Evolutionary conservation across 1,140 invertebrate species (phyloP).

Genomic region (Drosophila melanica): DNA sequence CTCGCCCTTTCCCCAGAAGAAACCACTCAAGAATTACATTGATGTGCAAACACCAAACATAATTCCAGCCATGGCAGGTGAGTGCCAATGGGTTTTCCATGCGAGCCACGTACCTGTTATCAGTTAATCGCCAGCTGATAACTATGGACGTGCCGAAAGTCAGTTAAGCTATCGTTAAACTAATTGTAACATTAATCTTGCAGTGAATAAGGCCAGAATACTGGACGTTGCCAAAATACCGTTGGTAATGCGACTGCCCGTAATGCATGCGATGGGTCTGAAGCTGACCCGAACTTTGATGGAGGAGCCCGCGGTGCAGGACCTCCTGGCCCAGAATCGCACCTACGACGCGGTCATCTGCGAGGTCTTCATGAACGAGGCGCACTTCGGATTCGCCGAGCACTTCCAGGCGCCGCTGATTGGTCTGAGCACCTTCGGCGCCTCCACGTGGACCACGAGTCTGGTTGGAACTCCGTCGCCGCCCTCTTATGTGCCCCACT

Average conservation of each 20-base stretch:
- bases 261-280: slow-evolving; percentile 46
- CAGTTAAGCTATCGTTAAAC: not conserved
- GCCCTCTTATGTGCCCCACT: slow-evolving; percentile 81
- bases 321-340: slow-evolving; percentile 48
- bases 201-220: slow-evolving; percentile 36
- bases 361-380: slow-evolving; percentile 74
- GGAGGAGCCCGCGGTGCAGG: slow-evolving; percentile 50
- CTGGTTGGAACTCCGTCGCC: slow-evolving; percentile 82
- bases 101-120: slow-evolving; percentile 53
- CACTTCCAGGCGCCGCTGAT: slow-evolving; percentile 73
- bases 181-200: not conserved
- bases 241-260: slow-evolving; percentile 21
- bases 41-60: slow-evolving; percentile 66
- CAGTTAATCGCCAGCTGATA: slow-evolving; percentile 16
- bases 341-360: slow-evolving; percentile 74
- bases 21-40: slow-evolving; percentile 84
- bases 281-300: slow-evolving; percentile 48
- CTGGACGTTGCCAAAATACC: slow-evolving; percentile 22
- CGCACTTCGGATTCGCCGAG: slow-evolving; percentile 68
- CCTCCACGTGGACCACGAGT: slow-evolving; percentile 64
- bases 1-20: slow-evolving; percentile 84
- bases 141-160: not conserved
- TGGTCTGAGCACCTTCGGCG: slow-evolving; percentile 63
- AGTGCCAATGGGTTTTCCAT: slow-evolving; percentile 16
- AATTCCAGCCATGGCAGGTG: slow-evolving; percentile 52